Conservation (phyloP, 2,888 invertebrate genomes). For the Plebejus melissa region DNA sequence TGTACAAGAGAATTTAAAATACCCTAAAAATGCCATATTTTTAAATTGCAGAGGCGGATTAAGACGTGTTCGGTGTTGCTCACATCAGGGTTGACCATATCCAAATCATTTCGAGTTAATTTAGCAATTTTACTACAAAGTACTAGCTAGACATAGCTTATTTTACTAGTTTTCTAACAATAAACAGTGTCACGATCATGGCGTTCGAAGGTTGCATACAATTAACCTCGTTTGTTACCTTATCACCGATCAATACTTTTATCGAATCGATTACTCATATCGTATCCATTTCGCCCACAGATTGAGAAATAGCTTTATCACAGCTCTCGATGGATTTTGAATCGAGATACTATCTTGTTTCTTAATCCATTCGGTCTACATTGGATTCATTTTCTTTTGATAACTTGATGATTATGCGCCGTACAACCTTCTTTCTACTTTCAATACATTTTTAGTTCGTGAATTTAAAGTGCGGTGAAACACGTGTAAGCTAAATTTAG, state of each 20-base stretch:
- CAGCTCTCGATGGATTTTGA: not conserved
- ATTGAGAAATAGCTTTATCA: conserved; percentile 8
- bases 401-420: not conserved
- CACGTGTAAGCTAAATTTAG: not conserved
- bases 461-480: no score
- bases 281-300: conserved; percentile 20
- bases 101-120: not conserved
- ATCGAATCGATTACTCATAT: conserved; percentile 16
- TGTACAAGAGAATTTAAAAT: no score
- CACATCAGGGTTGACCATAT: not conserved
- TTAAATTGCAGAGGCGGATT: not conserved
- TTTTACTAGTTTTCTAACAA: not conserved
- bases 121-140: not conserved
- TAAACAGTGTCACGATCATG: not conserved
- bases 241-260: conserved; percentile 20
- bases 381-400: not conserved
- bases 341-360: not conserved
- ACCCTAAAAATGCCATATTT: not conserved
- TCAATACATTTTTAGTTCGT: no score
- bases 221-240: conserved; percentile 10
- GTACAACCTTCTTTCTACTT: not conserved
- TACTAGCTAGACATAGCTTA: not conserved
- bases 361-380: not conserved
- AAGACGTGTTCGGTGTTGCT: not conserved
- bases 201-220: conserved; percentile 21